Evolutionary conservation across 2,888 invertebrate genomes (phyloP).

Genomic region (Troilus luridus): DNA sequence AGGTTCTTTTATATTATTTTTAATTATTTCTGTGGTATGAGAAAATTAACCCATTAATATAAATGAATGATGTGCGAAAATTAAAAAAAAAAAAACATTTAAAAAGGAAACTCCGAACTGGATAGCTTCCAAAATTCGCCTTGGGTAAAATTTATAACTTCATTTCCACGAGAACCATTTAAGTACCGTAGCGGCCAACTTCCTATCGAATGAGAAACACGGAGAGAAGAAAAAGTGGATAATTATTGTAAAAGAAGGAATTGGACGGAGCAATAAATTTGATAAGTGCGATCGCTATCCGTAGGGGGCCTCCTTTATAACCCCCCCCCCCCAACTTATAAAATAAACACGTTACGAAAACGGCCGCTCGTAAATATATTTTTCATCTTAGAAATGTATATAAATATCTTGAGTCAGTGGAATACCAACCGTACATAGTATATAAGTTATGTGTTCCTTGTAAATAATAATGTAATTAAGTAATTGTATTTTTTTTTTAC

Average conservation of each 20-base stretch:
- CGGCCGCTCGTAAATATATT: background rate
- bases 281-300: background rate
- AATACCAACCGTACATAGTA: background rate
- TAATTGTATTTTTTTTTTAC: too few species aligned
- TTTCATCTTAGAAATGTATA: background rate
- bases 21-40: background rate
- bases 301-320: background rate
- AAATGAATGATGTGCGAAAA: background rate
- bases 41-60: background rate
- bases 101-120: background rate
- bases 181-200: background rate
- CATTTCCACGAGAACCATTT: background rate
- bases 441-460: background rate
- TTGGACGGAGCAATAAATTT: background rate
- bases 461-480: too few species aligned
- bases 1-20: background rate
- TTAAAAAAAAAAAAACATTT: background rate
- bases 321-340: background rate
- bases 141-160: background rate
- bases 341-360: conserved; percentile 14
- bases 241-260: background rate
- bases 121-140: background rate
- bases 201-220: background rate
- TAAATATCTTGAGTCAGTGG: background rate
- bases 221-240: background rate